Evolutionary conservation across 2,888 invertebrate species (phyloP).

Genomic region (Acleris emargana): DNA sequence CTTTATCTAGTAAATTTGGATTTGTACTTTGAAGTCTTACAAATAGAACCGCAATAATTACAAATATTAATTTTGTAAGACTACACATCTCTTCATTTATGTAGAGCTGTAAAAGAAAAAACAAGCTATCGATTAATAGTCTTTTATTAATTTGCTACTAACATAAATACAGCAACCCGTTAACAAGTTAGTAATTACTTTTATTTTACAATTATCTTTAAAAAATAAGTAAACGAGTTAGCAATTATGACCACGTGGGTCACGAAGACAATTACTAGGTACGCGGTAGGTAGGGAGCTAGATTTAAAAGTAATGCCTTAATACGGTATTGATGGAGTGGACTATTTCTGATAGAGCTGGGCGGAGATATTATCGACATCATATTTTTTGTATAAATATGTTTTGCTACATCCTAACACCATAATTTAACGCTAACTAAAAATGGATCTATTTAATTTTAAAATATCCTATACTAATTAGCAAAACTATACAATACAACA

Average conservation of each 20-base stretch:
- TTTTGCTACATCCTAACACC: too few relatives aligned
- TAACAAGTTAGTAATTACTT: conserved; percentile 26
- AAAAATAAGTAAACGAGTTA: conserved; percentile 19
- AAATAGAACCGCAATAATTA: too few relatives aligned
- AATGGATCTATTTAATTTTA: too few relatives aligned
- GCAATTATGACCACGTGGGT: conserved; percentile 44
- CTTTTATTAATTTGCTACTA: neutral
- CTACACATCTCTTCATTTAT: too few relatives aligned
- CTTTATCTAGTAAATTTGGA: too few relatives aligned
- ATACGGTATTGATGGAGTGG: conserved; percentile 30
- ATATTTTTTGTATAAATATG: neutral
- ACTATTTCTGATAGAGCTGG: conserved; percentile 11
- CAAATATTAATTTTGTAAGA: too few relatives aligned
- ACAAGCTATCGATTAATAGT: conserved; percentile 5
- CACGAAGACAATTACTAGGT: conserved; percentile 55
- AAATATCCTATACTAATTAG: too few relatives aligned
- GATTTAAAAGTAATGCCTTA: conserved; percentile 36
- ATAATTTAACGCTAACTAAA: too few relatives aligned
- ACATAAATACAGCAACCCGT: conserved; percentile 9
- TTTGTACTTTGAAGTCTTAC: too few relatives aligned
- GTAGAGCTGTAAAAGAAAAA: neutral
- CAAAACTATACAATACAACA: too few relatives aligned
- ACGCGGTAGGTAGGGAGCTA: conserved; percentile 37
- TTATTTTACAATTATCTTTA: conserved; percentile 25
- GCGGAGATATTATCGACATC: conserved; percentile 12